Conservation (phyloP, 2,797 vertebrate genomes). For the Sus cebifrons region DNA sequence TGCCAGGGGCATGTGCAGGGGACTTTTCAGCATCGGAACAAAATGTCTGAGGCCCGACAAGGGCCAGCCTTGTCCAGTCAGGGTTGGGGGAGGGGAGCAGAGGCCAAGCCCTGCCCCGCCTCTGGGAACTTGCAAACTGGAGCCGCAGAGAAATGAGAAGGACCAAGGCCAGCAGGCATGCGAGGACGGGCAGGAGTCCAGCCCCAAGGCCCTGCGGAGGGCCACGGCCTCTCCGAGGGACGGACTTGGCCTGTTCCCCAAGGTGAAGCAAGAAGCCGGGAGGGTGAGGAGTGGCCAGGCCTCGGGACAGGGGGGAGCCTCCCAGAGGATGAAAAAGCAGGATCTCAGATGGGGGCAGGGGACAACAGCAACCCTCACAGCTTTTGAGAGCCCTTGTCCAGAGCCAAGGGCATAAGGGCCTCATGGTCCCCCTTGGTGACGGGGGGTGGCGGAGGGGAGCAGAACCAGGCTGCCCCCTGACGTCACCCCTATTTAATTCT, state of each 20-base stretch:
- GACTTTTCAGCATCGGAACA: slow-evolving; percentile 44
- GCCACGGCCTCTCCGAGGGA: too few relatives aligned
- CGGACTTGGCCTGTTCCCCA: background rate
- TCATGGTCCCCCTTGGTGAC: background rate
- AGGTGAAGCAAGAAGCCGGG: background rate
- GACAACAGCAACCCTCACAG: rapidly evolving
- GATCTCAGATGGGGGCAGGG: background rate
- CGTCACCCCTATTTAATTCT: background rate
- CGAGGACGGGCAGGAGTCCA: background rate
- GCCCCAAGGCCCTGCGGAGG: background rate
- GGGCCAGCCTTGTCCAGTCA: slow-evolving; percentile 47
- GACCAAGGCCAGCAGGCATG: rapidly evolving
- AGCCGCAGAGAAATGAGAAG: background rate
- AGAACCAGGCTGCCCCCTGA: background rate
- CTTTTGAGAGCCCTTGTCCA: background rate
- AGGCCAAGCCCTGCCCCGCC: background rate
- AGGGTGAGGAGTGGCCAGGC: background rate
- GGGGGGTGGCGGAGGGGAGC: rapidly evolving
- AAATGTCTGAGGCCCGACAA: slow-evolving; percentile 63
- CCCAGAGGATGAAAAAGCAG: background rate
- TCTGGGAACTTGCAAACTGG: slow-evolving; percentile 48
- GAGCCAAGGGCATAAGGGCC: background rate
- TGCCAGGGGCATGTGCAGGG: background rate
- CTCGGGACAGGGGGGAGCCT: background rate
- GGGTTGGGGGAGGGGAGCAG: slow-evolving; percentile 8